phyloP scores from a whole-genome alignment of 2,113 vertebrate genomes.

The Maylandia zebra region DNA sequence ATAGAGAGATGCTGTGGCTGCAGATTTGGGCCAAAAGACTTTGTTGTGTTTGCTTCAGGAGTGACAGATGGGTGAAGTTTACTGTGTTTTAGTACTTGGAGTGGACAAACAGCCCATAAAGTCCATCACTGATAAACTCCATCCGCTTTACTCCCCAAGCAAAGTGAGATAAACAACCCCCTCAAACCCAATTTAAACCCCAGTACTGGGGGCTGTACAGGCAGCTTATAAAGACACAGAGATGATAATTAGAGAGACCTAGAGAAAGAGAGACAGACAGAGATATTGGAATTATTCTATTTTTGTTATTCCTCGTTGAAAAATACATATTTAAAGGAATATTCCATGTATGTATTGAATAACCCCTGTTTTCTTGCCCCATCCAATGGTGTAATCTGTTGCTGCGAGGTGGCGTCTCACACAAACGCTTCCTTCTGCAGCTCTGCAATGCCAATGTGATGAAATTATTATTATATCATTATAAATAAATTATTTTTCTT shows the following conservation, averaged over 20 bases:
- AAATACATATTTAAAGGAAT: slow-evolving; percentile 61
- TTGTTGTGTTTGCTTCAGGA: background rate
- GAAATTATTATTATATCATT: slow-evolving; percentile 65
- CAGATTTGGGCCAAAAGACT: slow-evolving; percentile 28
- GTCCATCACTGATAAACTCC: background rate
- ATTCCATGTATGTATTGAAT: slow-evolving; percentile 52
- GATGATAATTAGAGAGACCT: slow-evolving; percentile 12
- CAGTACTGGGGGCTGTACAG: background rate
- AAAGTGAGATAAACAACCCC: background rate
- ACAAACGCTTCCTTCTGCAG: slow-evolving; percentile 21
- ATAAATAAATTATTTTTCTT: slow-evolving; percentile 73
- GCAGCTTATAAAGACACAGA: slow-evolving; percentile 29
- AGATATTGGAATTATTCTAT: slow-evolving; percentile 63
- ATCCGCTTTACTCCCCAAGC: background rate
- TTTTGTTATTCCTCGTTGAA: slow-evolving; percentile 61
- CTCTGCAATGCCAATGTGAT: slow-evolving; percentile 54
- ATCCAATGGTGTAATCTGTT: slow-evolving; percentile 38
- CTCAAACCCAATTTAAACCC: background rate
- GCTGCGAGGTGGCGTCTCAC: slow-evolving; percentile 25
- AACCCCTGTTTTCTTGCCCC: slow-evolving; percentile 20
- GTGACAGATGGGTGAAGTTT: background rate
- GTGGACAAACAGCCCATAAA: background rate
- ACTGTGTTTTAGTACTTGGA: background rate
- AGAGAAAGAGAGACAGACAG: slow-evolving; percentile 24
- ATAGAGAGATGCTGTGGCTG: background rate